A percentile compares a stretch with the other conserved stretches of the same genome.
These are phyloP conservation scores for Melanargia galathea DNA, from an alignment of 2,888 invertebrate species.

Conservation along the genomic window DNA sequence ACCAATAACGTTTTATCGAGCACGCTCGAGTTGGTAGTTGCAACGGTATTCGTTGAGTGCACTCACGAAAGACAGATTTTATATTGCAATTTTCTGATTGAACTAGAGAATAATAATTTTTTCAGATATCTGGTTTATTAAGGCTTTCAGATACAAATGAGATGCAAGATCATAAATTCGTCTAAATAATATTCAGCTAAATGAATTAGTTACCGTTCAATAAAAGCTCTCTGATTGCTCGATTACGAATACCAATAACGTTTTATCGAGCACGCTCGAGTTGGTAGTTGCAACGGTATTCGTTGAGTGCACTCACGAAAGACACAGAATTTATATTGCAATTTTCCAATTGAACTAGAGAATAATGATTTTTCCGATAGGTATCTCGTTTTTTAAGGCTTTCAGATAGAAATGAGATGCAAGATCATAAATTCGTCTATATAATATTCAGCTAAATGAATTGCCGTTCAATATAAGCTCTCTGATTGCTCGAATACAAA, in stretches of 20 bases:
- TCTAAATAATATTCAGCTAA: too few species aligned
- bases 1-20: slow-evolving; percentile 1
- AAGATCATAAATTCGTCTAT: too few species aligned
- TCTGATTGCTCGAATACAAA: neutral
- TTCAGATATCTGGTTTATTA: too few species aligned
- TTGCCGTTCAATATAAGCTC: neutral
- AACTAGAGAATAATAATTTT: neutral
- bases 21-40: neutral
- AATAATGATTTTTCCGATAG: too few species aligned
- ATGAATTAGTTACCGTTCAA: too few species aligned
- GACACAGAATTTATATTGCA: neutral
- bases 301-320: slow-evolving; percentile 4
- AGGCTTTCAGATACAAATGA: too few species aligned
- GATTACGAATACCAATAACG: neutral
- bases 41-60: slow-evolving; percentile 5
- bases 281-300: neutral
- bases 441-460: too few species aligned
- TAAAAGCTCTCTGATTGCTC: neutral
- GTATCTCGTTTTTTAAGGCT: too few species aligned
- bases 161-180: too few species aligned
- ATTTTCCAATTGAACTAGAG: neutral
- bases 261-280: neutral
- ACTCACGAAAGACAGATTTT: slow-evolving; percentile 3
- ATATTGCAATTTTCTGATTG: neutral
- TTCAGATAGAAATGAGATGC: too few species aligned